Percentiles rank a stretch among this genome's conserved stretches.
Conservation (phyloP, 2,113 vertebrate genomes). For the Corythaixoides concolor region DNA sequence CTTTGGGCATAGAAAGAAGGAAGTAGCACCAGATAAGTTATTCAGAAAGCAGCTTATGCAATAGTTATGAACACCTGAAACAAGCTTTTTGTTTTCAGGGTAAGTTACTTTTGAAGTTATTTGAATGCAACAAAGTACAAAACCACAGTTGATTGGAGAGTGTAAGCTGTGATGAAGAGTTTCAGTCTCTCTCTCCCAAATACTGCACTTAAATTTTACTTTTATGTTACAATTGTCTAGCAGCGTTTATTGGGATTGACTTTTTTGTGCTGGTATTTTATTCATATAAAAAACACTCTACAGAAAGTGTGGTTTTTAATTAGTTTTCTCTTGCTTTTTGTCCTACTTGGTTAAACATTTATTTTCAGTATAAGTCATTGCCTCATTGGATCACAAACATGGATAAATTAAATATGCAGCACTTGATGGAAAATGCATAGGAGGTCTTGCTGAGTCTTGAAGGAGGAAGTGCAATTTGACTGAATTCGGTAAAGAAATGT, state of each 20-base stretch:
- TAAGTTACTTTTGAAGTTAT: background rate
- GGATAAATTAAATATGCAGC: background rate
- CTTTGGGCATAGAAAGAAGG: background rate
- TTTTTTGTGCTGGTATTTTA: background rate
- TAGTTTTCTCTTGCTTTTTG: background rate
- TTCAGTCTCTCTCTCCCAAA: background rate
- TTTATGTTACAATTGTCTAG: background rate
- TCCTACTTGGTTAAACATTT: background rate
- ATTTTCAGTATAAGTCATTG: background rate
- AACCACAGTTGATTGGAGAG: background rate
- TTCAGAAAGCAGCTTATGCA: background rate
- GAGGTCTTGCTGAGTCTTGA: background rate
- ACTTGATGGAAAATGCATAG: rapidly evolving
- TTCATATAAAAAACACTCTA: background rate
- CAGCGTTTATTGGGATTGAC: background rate
- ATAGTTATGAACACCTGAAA: background rate
- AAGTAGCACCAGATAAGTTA: background rate
- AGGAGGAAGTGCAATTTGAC: background rate
- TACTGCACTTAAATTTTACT: background rate
- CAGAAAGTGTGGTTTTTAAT: background rate
- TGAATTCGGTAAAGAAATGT: background rate
- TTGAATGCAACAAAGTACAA: background rate
- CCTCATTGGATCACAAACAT: background rate
- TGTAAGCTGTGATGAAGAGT: background rate
- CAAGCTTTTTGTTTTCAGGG: background rate